Conservation (phyloP, 2,797 vertebrate genomes). For the Capromys pilorides region DNA sequence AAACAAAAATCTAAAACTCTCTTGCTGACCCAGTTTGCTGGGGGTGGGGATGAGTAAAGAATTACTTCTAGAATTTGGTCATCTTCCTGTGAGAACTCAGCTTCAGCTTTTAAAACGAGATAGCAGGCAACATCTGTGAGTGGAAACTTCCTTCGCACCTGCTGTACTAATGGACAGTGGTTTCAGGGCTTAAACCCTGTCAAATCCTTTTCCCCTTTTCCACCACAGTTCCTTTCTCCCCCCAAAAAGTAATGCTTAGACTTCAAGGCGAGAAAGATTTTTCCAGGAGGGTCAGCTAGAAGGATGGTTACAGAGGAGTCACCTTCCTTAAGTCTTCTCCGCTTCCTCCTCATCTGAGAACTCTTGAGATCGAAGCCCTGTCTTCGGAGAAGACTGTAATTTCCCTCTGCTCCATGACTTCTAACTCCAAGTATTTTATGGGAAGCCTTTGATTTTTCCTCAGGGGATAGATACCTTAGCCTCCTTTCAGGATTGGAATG, state of each 20-base stretch:
- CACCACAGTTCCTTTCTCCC: not conserved
- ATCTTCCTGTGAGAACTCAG: not conserved
- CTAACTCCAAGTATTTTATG: not conserved
- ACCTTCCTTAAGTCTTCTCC: not conserved
- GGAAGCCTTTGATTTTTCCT: not conserved
- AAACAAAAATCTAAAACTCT: conserved; percentile 56
- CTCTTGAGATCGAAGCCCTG: not conserved
- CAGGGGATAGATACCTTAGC: conserved; percentile 1
- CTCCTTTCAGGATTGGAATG: conserved; percentile 46
- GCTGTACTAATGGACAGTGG: not conserved
- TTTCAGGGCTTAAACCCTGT: not conserved
- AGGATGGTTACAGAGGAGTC: not conserved
- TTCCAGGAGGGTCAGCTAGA: not conserved
- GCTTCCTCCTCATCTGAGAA: not conserved
- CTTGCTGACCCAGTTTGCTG: conserved; percentile 57
- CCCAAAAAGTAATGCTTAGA: not conserved
- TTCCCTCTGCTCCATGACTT: conserved; percentile 10
- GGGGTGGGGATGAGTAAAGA: not conserved
- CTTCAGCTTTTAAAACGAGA: conserved; percentile 47
- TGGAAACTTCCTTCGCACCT: not conserved
- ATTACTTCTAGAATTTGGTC: not conserved
- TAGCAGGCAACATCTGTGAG: not conserved
- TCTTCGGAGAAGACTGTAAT: not conserved
- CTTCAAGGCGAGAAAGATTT: not conserved
- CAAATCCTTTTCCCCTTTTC: too few species aligned